These are phyloP conservation scores for Apus apus DNA, from an alignment of 2,113 vertebrate genomes.

Conservation along the genomic window DNA sequence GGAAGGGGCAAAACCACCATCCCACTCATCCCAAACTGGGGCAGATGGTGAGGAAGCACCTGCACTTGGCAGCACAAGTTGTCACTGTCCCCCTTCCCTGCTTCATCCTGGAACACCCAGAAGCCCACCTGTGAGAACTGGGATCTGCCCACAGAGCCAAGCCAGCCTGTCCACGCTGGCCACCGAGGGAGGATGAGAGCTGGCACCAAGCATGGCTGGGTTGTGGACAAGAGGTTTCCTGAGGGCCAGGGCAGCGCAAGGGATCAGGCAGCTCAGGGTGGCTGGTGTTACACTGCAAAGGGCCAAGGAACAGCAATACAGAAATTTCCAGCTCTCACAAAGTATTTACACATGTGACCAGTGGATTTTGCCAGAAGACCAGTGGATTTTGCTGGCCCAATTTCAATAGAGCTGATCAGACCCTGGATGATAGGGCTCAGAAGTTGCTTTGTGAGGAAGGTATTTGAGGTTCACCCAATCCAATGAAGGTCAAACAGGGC, in stretches of 20 bases:
- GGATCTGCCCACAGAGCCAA: background rate
- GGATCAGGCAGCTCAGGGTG: background rate
- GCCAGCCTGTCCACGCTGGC: background rate
- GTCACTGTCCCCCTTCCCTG: too few species aligned
- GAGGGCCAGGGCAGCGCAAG: background rate
- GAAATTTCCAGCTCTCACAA: background rate
- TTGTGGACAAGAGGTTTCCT: rapidly evolving
- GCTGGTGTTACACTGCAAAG: background rate
- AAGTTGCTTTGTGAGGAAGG: background rate
- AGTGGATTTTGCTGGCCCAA: background rate
- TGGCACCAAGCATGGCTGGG: background rate
- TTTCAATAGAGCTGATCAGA: background rate
- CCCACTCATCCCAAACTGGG: background rate
- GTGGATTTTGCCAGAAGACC: background rate
- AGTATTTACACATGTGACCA: background rate
- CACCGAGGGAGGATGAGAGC: rapidly evolving
- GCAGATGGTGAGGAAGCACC: background rate
- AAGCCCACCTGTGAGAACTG: background rate
- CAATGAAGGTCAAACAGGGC: background rate
- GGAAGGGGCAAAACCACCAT: background rate
- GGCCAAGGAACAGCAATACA: background rate
- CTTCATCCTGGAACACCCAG: background rate
- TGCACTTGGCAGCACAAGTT: background rate
- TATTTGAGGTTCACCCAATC: background rate
- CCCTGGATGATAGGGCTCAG: background rate